Evolutionary conservation across 1,140 invertebrate genomes (phyloP).

Genomic region (Heterodera schachtii): DNA sequence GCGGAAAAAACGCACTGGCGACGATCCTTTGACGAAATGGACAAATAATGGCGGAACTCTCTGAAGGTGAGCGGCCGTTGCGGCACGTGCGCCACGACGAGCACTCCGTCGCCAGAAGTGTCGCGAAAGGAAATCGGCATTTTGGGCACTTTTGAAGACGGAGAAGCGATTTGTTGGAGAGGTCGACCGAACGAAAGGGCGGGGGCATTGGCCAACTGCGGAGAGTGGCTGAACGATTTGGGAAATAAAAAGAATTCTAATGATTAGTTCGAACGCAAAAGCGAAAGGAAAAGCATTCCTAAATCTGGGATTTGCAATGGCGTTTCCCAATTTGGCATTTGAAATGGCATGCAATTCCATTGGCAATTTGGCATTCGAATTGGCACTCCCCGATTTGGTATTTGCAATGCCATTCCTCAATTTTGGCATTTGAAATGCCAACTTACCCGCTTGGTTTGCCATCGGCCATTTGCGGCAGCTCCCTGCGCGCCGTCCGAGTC

Average conservation of each 20-base stretch:
- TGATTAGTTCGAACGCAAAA: background rate
- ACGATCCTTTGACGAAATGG: conserved; percentile 46
- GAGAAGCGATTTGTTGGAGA: conserved; percentile 8
- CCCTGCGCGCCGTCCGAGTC: background rate
- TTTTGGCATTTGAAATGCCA: no score
- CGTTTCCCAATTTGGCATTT: no score
- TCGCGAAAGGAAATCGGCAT: conserved; percentile 31
- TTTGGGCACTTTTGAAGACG: conserved; percentile 5
- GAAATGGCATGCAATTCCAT: no score
- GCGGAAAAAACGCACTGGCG: conserved; percentile 48
- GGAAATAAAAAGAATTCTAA: no score
- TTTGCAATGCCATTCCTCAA: no score
- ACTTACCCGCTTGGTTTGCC: background rate
- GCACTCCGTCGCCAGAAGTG: conserved; percentile 47
- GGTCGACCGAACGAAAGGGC: conserved; percentile 3
- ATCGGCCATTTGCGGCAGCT: background rate
- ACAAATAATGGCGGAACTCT: conserved; percentile 55
- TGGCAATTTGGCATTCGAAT: no score
- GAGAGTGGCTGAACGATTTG: background rate
- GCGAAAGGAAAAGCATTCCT: no score
- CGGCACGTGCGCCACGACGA: conserved; percentile 59
- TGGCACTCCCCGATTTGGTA: no score
- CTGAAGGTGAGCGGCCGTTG: conserved; percentile 45
- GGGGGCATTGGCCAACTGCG: background rate
- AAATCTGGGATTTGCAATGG: no score